Conservation (phyloP, 35 echinoderm and acorn worm genomes). For the Anneissia japonica region DNA sequence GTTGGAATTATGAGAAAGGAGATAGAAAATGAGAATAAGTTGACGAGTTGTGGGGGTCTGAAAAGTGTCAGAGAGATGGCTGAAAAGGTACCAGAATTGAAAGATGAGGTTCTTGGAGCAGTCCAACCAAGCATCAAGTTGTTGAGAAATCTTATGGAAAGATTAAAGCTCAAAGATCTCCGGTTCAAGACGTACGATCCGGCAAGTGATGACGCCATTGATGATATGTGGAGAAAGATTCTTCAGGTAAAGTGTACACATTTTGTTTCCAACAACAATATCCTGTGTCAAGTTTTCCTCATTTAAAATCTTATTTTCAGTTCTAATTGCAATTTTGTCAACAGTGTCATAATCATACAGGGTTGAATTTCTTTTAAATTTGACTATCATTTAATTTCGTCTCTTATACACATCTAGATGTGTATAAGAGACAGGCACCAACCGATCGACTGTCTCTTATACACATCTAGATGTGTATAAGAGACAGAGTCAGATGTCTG, state of each 20-base stretch:
- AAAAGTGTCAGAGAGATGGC: not conserved
- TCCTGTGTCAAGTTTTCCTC: too few species aligned
- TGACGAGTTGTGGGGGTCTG: not conserved
- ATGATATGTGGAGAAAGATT: not conserved
- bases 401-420: too few species aligned
- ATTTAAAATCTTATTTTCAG: too few species aligned
- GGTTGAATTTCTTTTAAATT: too few species aligned
- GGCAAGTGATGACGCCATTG: not conserved
- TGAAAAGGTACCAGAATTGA: not conserved
- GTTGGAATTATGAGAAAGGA: constrained; percentile 9
- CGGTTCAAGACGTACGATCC: not conserved
- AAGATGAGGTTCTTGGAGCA: not conserved
- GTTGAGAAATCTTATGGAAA: not conserved
- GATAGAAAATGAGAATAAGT: not conserved
- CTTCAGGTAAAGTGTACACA: not conserved
- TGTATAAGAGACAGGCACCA: too few species aligned
- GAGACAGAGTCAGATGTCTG: too few species aligned
- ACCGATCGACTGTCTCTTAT: too few species aligned
- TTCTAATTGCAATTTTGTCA: too few species aligned
- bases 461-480: too few species aligned
- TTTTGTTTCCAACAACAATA: too few species aligned
- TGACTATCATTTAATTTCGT: too few species aligned
- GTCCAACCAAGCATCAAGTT: not conserved
- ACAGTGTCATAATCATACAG: too few species aligned
- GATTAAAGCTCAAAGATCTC: not conserved